Base-by-base conservation (phyloP, 2,888 invertebrate species). In the Eurois occulta region DNA sequence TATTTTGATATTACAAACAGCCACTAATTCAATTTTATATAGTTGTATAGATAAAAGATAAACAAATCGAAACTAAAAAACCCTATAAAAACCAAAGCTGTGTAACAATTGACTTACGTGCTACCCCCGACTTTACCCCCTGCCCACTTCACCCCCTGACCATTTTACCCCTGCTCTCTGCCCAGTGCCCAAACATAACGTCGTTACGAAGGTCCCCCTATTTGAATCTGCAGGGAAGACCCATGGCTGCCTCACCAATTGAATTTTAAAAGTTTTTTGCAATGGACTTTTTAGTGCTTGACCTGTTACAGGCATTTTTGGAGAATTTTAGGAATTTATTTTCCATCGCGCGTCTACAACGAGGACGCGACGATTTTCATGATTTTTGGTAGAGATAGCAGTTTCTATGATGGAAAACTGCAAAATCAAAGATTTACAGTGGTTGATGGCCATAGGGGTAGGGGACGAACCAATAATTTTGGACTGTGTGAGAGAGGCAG, bases 61-160 rank as follows among this genome's bases (percentile, higher is more conserved):
- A 52, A n/a, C 41, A 62, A 35, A 72, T 13, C 10, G 24, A 21
- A 58, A 35, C 62, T 64, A 13, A 8, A 71, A 71, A 80, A 65
- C 48, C 41, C 16, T 48, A 74, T 75, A 73, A 81, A 76, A 86
- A 78, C 69, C 81, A 81, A 77, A 72, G 66, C 62, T n/a, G 71
- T 82, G 81, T 84, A 79, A 78, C 71, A 78, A 81, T 86, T 77
- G 74, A 83, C 62, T 86, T 83, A 86, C 62, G n/a, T 60, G 1
- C 60, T 28, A 28, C 75, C 80, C 75, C 72, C 28, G 11, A 24
- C 43, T 13, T 60, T 28, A 28, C 55, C 69, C 77, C 21, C 35
- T 78, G 65, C 21, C 65, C 65, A 13, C 48, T 72, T 41, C 43
- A 35, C 28, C 72, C 78, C 28, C 73, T 55, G 52, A 16, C 55